These are phyloP conservation scores for Chymomyza amoena DNA, from an alignment of 2,888 invertebrate genomes.

Conservation along the genomic window DNA sequence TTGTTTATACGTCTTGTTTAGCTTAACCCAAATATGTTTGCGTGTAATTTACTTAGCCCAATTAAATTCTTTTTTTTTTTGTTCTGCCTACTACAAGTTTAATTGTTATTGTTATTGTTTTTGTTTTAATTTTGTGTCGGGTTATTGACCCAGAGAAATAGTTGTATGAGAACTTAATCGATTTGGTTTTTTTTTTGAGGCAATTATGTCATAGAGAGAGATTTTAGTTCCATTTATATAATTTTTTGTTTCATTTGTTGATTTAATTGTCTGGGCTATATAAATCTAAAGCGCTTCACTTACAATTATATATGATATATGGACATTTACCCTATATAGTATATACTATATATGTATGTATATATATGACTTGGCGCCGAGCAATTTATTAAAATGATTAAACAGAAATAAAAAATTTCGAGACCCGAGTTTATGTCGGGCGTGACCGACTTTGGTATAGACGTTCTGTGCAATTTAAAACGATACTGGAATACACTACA, in stretches of 20 bases:
- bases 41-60: conserved; percentile 68
- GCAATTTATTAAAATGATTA: conserved; percentile 59
- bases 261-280: conserved; percentile 66
- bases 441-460: no score
- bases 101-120: conserved; percentile 46
- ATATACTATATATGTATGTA: no score
- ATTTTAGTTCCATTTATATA: not conserved
- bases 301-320: not conserved
- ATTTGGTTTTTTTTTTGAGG: not conserved
- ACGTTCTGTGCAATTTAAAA: no score
- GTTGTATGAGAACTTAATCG: not conserved
- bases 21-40: conserved; percentile 40
- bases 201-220: conserved; percentile 53
- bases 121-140: conserved; percentile 17
- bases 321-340: no score
- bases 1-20: conserved; percentile 60
- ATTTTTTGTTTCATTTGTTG: conserved; percentile 29
- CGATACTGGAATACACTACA: no score
- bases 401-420: not conserved
- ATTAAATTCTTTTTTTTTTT: conserved; percentile 41
- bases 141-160: conserved; percentile 41
- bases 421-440: no score
- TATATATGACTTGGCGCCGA: conserved; percentile 56
- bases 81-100: conserved; percentile 4
- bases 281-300: conserved; percentile 68